Evolutionary conservation across 2,113 vertebrate species (phyloP).

Genomic region (Thermophis baileyi): DNA sequence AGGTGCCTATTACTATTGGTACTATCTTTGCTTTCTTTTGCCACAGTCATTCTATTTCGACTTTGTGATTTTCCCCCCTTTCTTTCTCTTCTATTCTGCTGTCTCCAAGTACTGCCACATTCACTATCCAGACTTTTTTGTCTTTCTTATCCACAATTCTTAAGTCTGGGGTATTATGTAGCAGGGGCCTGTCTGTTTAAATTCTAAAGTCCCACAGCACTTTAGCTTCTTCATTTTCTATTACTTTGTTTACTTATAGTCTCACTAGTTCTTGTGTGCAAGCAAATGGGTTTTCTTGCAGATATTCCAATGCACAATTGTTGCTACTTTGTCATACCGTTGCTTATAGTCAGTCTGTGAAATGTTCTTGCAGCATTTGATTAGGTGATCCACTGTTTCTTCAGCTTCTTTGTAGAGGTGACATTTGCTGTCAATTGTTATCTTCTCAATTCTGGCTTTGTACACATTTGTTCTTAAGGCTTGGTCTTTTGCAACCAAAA

Average conservation of each 20-base stretch:
- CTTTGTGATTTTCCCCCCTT: not conserved
- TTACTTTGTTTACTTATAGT: not conserved
- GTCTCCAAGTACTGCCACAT: not conserved
- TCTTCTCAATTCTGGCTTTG: not conserved
- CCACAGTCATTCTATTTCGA: not conserved
- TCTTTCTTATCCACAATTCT: not conserved
- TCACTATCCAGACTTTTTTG: not conserved
- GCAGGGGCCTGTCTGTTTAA: not conserved
- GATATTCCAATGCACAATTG: not conserved
- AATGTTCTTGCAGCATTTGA: not conserved
- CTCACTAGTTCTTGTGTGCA: not conserved
- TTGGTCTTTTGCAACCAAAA: not conserved
- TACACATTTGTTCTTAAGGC: not conserved
- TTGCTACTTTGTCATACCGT: not conserved
- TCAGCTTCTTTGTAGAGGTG: not conserved
- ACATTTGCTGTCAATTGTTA: not conserved
- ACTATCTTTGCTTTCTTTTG: not conserved
- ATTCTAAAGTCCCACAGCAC: not conserved
- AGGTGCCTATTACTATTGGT: not conserved
- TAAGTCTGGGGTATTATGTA: not conserved
- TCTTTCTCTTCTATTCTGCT: not conserved
- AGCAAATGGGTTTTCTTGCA: not conserved
- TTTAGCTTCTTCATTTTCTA: not conserved
- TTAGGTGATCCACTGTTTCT: not conserved
- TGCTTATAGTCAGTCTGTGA: not conserved